Evolutionary conservation across 2,888 invertebrate genomes (phyloP).

Genomic region (Malacosoma neustria): DNA sequence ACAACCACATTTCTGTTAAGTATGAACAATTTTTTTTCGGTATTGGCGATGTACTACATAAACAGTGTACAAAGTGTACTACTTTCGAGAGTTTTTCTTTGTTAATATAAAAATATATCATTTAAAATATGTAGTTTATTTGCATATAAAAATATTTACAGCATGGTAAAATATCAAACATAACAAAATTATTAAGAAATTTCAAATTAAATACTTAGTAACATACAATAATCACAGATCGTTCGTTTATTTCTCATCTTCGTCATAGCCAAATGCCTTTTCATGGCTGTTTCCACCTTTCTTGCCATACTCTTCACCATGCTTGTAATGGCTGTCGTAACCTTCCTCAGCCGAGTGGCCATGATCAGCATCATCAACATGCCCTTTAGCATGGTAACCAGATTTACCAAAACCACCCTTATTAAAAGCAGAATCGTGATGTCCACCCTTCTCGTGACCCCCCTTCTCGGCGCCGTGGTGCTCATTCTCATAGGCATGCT

Average conservation of each 20-base stretch:
- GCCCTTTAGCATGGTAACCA: conserved; percentile 75
- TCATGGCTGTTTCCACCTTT: conserved; percentile 63
- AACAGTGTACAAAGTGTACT: too few species aligned
- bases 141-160: conserved; percentile 48
- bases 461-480: conserved; percentile 73
- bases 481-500: conserved; percentile 73
- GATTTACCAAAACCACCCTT: conserved; percentile 69
- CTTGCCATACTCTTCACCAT: conserved; percentile 71
- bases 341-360: conserved; percentile 76
- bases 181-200: conserved; percentile 50
- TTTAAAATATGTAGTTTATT: conserved; percentile 17
- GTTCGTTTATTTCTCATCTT: conserved; percentile 31
- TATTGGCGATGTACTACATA: too few species aligned
- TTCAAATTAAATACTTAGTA: conserved; percentile 28
- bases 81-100: too few species aligned
- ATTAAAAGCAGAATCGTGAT: conserved; percentile 67
- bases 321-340: conserved; percentile 66
- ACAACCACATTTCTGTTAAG: too few species aligned
- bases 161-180: conserved; percentile 45
- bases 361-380: conserved; percentile 61
- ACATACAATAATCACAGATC: conserved; percentile 27
- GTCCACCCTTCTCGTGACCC: conserved; percentile 71
- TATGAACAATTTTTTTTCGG: too few species aligned
- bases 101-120: too few species aligned
- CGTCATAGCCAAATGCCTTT: conserved; percentile 60